phyloP scores from a whole-genome alignment of 2,797 vertebrate species.

The Halcyon smyrnensis region DNA sequence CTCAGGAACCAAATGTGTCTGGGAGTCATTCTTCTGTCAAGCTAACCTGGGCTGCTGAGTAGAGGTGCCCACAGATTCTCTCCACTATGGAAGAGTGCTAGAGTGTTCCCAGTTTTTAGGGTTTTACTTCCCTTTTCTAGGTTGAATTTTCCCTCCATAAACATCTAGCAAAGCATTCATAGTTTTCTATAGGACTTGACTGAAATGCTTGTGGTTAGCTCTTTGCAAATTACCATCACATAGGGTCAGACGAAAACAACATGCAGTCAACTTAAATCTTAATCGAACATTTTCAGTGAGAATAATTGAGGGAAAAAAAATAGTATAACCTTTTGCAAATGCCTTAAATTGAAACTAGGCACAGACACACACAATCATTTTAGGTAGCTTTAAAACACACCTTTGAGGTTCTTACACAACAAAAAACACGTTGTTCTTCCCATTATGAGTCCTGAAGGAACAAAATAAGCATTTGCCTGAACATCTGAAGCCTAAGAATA shows the following conservation, averaged over 20 bases:
- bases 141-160: background rate
- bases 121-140: background rate
- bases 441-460: background rate
- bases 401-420: background rate
- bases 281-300: background rate
- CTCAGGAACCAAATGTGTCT: background rate
- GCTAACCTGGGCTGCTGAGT: background rate
- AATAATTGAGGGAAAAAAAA: background rate
- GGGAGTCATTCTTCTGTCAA: background rate
- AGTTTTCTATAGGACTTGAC: background rate
- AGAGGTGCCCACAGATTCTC: rapidly evolving
- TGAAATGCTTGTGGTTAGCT: background rate
- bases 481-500: background rate
- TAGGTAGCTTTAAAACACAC: background rate
- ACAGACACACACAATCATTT: background rate
- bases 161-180: background rate
- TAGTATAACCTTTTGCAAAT: background rate
- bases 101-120: background rate
- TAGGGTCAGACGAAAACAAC: background rate
- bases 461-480: background rate
- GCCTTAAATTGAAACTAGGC: background rate
- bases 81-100: background rate
- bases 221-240: background rate
- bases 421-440: background rate
- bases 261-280: background rate